Evolutionary conservation across 2,888 invertebrate genomes (phyloP), one percentile per base, ranked within the genome.

Genomic region (Lampropteryx suffumata): DNA sequence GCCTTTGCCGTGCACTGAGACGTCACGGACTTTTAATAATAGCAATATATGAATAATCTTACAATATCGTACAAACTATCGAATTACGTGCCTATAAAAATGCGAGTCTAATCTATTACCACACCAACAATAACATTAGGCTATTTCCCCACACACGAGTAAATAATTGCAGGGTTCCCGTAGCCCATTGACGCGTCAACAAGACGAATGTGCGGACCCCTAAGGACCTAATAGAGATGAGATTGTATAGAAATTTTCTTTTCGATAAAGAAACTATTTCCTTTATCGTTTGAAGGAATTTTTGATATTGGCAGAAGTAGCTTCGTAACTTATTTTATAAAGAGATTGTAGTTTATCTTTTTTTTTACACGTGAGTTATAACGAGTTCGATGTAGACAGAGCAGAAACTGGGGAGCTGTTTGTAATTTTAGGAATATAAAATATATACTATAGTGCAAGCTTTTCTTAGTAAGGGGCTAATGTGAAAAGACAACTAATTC

Each of bases 151-250:
- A 42, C 41, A 44, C 45, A 50, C 42, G 61, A 67, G 69, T 76
- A 76, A 76, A 78, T 78, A 74, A 76, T 77, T 71, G 73, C 61
- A 49, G 48, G 55, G 57, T 51, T 45, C 56, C n/a, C 50, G 62
- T 40, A 53, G 44, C 37, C 67, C 58, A 74, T 76, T 71, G 77
- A 78, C 65, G 76, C 73, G 79, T 75, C 79, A 75, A 69, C 69
- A 69, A 73, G 77, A 80, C 71, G 73, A 71, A 79, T 80, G 76
- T 60, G 53, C 48, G 54, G 59, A 39, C 47, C 57, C 55, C 51
- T 40, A 12, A 44, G 29, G 39, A 42, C 35, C 42, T 54, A 50
- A 50, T 46, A 46, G 30, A 49, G 42, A 46, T 30, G 24, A 41
- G 33, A 33, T 48, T 52, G 10, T 53, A 48, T 49, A 40, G 30